Evolutionary conservation across 2,797 vertebrate species (phyloP).

Genomic region (Falco peregrinus): DNA sequence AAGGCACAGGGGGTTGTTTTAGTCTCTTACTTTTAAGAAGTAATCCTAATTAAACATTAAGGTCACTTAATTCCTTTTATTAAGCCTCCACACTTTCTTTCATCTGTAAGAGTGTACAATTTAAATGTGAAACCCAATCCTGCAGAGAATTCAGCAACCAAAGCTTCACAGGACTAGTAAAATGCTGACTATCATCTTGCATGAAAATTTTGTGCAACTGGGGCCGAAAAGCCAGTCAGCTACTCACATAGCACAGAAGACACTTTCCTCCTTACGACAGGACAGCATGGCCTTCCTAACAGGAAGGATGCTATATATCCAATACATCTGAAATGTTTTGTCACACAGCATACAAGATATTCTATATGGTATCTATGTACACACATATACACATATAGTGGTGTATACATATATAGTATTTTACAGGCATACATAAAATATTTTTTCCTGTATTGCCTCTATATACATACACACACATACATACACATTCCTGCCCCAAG

Average conservation of each 20-base stretch:
- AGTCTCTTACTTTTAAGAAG: neutral
- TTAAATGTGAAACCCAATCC: neutral
- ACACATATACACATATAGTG: fast-evolving
- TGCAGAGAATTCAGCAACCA: neutral
- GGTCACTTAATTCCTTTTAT: neutral
- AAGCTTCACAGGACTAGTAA: neutral
- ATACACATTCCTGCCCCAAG: neutral
- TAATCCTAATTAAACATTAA: neutral
- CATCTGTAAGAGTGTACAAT: neutral
- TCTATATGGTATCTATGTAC: too few relatives aligned
- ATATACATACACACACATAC: neutral
- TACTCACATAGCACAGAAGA: neutral
- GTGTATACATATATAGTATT: neutral
- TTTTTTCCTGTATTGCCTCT: neutral
- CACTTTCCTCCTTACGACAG: neutral
- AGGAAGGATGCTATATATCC: neutral
- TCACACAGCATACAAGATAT: neutral
- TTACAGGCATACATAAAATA: neutral
- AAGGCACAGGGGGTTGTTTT: neutral
- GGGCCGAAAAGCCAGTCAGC: neutral
- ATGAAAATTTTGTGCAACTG: neutral
- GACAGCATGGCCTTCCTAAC: neutral
- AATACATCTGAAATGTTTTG: neutral
- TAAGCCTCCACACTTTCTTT: neutral
- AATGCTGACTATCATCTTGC: neutral